Evolutionary conservation across 1,140 invertebrate genomes (phyloP).

Genomic region (Dreissena rostriformis): DNA sequence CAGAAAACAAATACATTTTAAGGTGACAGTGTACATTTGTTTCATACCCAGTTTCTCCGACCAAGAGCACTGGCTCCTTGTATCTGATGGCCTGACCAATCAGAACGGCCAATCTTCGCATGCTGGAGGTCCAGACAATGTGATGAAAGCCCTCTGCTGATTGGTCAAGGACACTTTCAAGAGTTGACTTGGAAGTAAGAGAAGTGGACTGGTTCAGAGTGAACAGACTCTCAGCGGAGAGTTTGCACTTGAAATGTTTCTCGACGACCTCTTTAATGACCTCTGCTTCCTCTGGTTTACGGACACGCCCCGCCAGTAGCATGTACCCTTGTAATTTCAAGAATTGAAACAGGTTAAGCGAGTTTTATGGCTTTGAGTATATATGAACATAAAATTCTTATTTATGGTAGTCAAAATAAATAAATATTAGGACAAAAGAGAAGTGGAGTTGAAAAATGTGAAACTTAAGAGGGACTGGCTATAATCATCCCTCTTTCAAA

Average conservation of each 20-base stretch:
- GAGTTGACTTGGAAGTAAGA: slow-evolving; percentile 87
- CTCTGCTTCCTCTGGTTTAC: slow-evolving; percentile 89
- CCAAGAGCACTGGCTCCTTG: slow-evolving; percentile 96
- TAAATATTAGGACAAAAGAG: no score
- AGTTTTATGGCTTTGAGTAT: no score
- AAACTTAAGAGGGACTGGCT: no score
- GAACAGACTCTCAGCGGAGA: slow-evolving; percentile 90
- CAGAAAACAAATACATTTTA: no score
- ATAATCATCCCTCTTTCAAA: no score
- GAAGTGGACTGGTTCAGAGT: slow-evolving; percentile 89
- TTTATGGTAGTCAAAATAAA: no score
- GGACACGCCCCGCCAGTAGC: slow-evolving; percentile 95
- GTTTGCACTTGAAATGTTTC: slow-evolving; percentile 91
- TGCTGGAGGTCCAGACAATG: slow-evolving; percentile 96
- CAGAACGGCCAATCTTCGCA: slow-evolving; percentile 95
- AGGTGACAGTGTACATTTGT: no score
- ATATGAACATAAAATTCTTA: no score
- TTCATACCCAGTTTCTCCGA: slow-evolving; percentile 94
- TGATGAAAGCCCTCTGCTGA: slow-evolving; percentile 85
- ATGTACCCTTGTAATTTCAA: slow-evolving; percentile 87
- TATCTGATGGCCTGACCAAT: slow-evolving; percentile 94
- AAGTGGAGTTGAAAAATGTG: no score
- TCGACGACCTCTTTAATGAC: slow-evolving; percentile 90
- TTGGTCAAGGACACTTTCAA: slow-evolving; percentile 85
- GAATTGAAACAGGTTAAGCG: no score